Conservation (phyloP, 2,888 invertebrate species). For the Ceramica pisi region DNA sequence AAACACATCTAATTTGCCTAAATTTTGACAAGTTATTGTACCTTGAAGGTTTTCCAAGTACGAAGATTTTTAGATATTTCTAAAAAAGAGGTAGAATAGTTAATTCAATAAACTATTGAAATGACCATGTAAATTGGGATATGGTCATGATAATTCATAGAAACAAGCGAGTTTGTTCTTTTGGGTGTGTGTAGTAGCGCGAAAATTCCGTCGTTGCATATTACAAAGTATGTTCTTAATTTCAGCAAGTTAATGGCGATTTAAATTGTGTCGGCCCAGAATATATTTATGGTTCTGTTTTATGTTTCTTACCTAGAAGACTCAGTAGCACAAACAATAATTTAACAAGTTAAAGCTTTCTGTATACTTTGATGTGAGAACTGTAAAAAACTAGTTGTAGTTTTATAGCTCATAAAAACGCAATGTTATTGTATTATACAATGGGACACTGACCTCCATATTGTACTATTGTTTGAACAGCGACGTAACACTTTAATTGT, state of each 20-base stretch:
- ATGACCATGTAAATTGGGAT: too few species aligned
- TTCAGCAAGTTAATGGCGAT: background rate
- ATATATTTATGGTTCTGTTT: background rate
- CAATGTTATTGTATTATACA: slow-evolving; percentile 63
- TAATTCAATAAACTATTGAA: too few species aligned
- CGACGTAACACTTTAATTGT: slow-evolving; percentile 61
- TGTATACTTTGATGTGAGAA: slow-evolving; percentile 8
- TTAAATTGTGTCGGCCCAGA: background rate
- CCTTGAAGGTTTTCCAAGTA: too few species aligned
- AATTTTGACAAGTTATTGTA: too few species aligned
- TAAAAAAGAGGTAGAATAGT: too few species aligned
- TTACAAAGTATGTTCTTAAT: background rate
- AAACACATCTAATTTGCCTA: too few species aligned
- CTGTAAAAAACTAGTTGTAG: slow-evolving; percentile 11
- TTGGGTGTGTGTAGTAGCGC: background rate
- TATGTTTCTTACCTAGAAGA: background rate
- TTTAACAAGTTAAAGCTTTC: background rate
- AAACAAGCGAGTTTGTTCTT: background rate
- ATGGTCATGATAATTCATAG: background rate
- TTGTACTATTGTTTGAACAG: slow-evolving; percentile 57
- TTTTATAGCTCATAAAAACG: slow-evolving; percentile 54
- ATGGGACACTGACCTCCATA: slow-evolving; percentile 65
- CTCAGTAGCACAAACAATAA: background rate
- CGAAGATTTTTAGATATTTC: too few species aligned
- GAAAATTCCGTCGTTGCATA: background rate